Conservation (phyloP, 30 jellyfish, hydroid and myxozoan genomes). For the Hydra vulgaris region DNA sequence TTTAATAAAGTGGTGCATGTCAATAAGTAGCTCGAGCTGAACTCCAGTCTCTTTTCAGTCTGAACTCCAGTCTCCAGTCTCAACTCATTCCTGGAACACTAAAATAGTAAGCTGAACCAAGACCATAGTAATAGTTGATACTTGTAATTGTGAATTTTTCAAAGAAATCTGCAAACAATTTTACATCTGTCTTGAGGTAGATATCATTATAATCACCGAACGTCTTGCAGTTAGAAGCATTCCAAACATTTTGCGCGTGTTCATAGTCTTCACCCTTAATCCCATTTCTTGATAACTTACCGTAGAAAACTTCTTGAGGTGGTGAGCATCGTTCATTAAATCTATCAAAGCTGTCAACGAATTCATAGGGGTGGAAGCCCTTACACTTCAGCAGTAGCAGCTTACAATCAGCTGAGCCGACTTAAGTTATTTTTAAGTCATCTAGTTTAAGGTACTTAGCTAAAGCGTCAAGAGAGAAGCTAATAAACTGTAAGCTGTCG, state of each 20-base stretch:
- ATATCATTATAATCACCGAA: neutral
- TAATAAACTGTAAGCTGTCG: neutral
- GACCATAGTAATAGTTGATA: neutral
- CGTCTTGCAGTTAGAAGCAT: neutral
- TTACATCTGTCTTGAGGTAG: neutral
- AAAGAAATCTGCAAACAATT: neutral
- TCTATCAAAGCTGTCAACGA: neutral
- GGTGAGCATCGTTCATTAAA: neutral
- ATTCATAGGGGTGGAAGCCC: neutral
- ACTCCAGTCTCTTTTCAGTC: no score
- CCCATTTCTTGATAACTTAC: neutral
- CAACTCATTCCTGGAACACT: no score
- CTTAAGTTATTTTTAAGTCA: neutral
- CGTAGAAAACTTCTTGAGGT: neutral
- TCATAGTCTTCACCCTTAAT: neutral
- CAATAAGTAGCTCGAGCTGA: no score
- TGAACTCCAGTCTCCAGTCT: no score
- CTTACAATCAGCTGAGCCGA: neutral
- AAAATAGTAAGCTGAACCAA: no score
- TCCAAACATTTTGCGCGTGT: neutral
- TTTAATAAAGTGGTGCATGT: neutral
- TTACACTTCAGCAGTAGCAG: neutral
- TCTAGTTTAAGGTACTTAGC: neutral
- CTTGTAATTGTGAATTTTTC: no score
- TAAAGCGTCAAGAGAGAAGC: neutral